Evolutionary conservation across 2,888 invertebrate genomes (phyloP), one percentile per base, ranked within the genome.

Genomic region (Scaptomyza polygonia): DNA sequence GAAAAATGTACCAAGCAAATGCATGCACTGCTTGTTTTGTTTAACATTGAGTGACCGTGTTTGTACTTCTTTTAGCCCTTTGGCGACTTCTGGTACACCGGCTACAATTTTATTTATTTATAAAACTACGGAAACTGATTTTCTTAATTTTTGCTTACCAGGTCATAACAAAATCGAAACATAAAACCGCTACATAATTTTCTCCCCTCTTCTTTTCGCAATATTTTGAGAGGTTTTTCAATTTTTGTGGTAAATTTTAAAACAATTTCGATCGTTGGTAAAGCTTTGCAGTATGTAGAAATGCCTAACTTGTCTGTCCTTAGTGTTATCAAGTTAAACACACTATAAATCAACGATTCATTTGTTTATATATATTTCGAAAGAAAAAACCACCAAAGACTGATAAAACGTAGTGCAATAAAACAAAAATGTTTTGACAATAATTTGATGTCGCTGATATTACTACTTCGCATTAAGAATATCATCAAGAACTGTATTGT

Each of bases 401-500:
- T 54, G 47, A 72, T 48, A 36, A 45, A 42, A 30, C 39, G 30
- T 39, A 0, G 9, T 12, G 3, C 2, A 36, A 73, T 58, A 48
- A 61, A 58, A 39, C 5, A n/a, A 3, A 12, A 43, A 44, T 61
- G 43, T 14, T 29, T 16, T 25, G 7, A 54, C 3, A 34, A 56
- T 27, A 4, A 14, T 9, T 1, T 27, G 5, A 9, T 56, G n/a
- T 21, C 1, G 67, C 70, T 73, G 53, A 59, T 76, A 16, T 32
- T 49, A 18, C 5, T 25, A 4, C 5, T 11, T 5, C 12, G 88
- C 79, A 32, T 69, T 73, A 11, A 2, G 9, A 1, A 88, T 77
- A 47, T 89, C 90, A 5, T 76, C 68, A 5, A 89, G 58, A 18
- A 89, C 58, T 3, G 18, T 62, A 18, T 90, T 52, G 34, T 90